These are phyloP conservation scores for Phalacrocorax brasilianus DNA, from an alignment of 2,113 vertebrate genomes.

Conservation along the genomic window DNA sequence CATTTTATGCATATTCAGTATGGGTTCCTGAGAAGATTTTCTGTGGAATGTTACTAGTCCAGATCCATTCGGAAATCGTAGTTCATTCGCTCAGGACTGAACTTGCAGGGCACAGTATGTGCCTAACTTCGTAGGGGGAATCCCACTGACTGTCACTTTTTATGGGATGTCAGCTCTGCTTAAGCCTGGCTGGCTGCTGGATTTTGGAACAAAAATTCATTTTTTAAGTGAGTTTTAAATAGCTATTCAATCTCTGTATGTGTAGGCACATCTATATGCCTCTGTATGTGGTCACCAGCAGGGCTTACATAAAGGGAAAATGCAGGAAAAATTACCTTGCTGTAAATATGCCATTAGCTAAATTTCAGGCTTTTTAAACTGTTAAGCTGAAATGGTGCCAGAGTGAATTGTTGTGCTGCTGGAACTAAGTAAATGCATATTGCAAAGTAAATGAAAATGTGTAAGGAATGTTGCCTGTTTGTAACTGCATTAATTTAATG, in stretches of 20 bases:
- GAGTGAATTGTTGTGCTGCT: not conserved
- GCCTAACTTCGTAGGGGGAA: not conserved
- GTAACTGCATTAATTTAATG: constrained; percentile 34
- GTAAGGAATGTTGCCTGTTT: constrained; percentile 23
- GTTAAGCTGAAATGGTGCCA: constrained; percentile 19
- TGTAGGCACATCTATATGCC: not conserved
- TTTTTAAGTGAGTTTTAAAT: constrained; percentile 3
- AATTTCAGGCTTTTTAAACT: not conserved
- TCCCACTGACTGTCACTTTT: not conserved
- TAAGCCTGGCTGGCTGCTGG: not conserved
- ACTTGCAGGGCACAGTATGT: not conserved
- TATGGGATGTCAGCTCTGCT: not conserved
- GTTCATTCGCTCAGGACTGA: not conserved
- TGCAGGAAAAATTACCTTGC: not conserved
- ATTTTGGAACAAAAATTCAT: not conserved
- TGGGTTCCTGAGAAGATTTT: not conserved
- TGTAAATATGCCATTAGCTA: not conserved
- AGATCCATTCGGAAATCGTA: not conserved
- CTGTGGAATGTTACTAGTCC: not conserved
- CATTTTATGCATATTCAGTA: not conserved
- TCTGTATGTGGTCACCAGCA: not conserved
- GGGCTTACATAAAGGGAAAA: not conserved
- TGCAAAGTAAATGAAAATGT: constrained; percentile 35
- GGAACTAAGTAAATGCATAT: constrained; percentile 25
- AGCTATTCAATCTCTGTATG: not conserved